Conservation (phyloP, 2,888 invertebrate species). For the Lycia hirtaria region DNA sequence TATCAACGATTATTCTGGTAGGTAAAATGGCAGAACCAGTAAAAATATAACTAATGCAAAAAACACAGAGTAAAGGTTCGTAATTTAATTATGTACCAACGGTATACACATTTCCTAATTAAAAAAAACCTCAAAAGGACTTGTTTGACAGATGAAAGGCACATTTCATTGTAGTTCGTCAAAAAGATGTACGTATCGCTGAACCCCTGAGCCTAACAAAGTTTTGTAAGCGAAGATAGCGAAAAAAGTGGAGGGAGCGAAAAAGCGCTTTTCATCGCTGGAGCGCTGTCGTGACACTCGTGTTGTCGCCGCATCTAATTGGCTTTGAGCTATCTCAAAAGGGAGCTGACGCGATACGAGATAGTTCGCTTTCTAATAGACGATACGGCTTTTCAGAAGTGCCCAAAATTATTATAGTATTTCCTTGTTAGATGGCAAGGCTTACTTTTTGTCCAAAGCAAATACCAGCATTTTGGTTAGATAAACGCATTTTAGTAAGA, state of each 20-base stretch:
- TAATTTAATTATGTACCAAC: neutral
- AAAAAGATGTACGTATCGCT: slow-evolving; percentile 37
- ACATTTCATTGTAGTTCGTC: slow-evolving; percentile 31
- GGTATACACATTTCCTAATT: slow-evolving; percentile 34
- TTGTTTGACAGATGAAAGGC: slow-evolving; percentile 32
- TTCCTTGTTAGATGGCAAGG: no score
- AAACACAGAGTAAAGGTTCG: neutral
- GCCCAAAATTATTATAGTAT: no score
- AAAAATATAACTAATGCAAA: neutral
- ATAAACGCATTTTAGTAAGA: no score
- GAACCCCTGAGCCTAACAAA: slow-evolving; percentile 50
- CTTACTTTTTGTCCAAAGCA: no score
- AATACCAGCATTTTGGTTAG: no score
- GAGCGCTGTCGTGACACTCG: slow-evolving; percentile 54
- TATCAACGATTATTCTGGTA: no score
- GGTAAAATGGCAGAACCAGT: no score
- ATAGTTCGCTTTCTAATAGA: slow-evolving; percentile 51
- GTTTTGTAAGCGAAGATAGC: slow-evolving; percentile 44
- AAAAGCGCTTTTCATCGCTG: slow-evolving; percentile 54
- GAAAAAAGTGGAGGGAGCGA: slow-evolving; percentile 41
- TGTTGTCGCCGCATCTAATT: slow-evolving; percentile 79
- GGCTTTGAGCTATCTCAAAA: slow-evolving; percentile 81
- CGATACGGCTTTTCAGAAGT: slow-evolving; percentile 29
- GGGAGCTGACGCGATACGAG: slow-evolving; percentile 60
- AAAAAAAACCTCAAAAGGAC: slow-evolving; percentile 28